Base-by-base conservation (phyloP, 35 echinoderm and acorn worm species). In the Acanthaster planci region DNA sequence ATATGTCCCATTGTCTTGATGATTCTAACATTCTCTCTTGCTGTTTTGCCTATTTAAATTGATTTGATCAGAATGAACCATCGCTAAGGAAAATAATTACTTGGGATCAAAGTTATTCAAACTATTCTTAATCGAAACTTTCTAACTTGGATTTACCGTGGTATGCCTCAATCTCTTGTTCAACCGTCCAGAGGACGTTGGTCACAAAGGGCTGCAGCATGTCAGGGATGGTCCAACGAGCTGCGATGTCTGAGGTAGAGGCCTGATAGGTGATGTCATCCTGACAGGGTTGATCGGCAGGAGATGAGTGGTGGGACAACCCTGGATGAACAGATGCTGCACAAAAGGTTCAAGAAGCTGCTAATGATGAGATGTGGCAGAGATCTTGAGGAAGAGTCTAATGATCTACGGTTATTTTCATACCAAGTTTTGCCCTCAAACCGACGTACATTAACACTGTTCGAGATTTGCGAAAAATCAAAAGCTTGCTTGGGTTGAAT, bases 221-320 rank as follows among this genome's bases (percentile, higher is more conserved):
- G 29, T 23, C 50, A 47, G 42, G 12, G 42, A 47, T 47, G 42
- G 80, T 54, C 83, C 83, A 85, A 37, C 9, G 17, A 14, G 59
- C 56, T 22, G 44, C 0, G 12, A 85, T 57, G 17, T 19, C 53
- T 58, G 19, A 38, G 18, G 83, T 85, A 19, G 81, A 84, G 15
- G 51, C 1, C 29, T 84, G 81, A n/a, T n/a, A 85, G 68, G 60
- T 42, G 30, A 85, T 85, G 34, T 85, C 83, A 22, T 72, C 59
- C 7, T 72, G 18, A 75, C 83, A 82, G 7, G 40, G 37, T 51
- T 53, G 38, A 5, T 38, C 4, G 12, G 12, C 42, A 47, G 42
- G 4, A 47, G 12, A 47, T 47, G 42, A 47, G 42, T 47, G 42
- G 12, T 47, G 42, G 42, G 42, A 47, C 12, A 47, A 47, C 12